Evolutionary conservation across 2,797 vertebrate genomes (phyloP).

Genomic region (Falco naumanni): DNA sequence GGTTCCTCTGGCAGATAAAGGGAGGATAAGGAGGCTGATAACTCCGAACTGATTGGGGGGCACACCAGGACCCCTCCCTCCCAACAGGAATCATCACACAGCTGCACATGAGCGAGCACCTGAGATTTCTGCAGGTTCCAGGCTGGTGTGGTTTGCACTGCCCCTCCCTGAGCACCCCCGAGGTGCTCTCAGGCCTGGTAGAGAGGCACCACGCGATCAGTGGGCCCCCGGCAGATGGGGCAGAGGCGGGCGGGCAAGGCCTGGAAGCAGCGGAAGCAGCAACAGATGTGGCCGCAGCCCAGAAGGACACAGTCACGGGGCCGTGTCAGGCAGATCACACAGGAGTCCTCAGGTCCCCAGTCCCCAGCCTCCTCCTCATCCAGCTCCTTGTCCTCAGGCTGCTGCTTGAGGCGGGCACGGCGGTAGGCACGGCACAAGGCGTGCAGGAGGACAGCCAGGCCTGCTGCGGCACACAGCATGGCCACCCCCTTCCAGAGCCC

Average conservation of each 20-base stretch:
- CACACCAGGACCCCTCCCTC: background rate
- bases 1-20: background rate
- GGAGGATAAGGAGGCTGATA: background rate
- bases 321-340: constrained; percentile 83
- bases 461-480: constrained; percentile 65
- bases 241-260: constrained; percentile 79
- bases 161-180: background rate
- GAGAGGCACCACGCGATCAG: constrained; percentile 85
- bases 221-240: constrained; percentile 85
- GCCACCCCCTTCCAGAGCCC: constrained; percentile 78
- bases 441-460: constrained; percentile 73
- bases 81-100: background rate
- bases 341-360: constrained; percentile 64
- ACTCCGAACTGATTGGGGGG: background rate
- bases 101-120: background rate
- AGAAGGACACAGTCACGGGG: constrained; percentile 85
- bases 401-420: constrained; percentile 44
- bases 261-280: constrained; percentile 86
- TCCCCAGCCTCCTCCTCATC: background rate
- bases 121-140: background rate
- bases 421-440: constrained; percentile 76
- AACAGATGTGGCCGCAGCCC: constrained; percentile 89
- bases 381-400: constrained; percentile 73
- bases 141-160: fast-evolving
- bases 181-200: constrained; percentile 70